Evolutionary conservation across 2,888 invertebrate species (phyloP).

Genomic region (Abrostola triplasia): DNA sequence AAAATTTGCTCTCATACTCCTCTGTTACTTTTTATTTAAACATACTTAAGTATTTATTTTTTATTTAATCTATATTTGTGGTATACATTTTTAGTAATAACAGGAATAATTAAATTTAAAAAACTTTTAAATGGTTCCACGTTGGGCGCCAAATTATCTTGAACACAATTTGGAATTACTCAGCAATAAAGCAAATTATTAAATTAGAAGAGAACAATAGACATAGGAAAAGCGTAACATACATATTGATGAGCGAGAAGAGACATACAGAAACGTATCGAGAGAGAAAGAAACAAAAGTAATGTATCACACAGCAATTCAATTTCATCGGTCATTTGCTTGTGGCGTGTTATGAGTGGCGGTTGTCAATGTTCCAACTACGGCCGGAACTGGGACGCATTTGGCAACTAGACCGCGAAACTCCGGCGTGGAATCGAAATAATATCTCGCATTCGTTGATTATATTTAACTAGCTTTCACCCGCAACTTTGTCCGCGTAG

Average conservation of each 20-base stretch:
- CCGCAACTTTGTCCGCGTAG: too few species aligned
- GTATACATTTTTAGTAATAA: not conserved
- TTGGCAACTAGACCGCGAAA: conserved; percentile 57
- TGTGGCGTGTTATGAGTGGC: conserved; percentile 41
- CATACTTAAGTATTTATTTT: too few species aligned
- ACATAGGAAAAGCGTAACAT: conserved; percentile 9
- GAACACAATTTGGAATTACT: not conserved
- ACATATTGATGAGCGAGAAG: conserved; percentile 7
- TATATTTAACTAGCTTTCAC: conserved; percentile 32
- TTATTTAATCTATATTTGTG: too few species aligned
- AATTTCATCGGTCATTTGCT: conserved; percentile 57
- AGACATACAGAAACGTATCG: not conserved
- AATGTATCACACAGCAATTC: conserved; percentile 41
- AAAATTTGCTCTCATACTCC: too few species aligned
- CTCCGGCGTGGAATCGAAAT: conserved; percentile 44
- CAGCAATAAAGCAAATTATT: not conserved
- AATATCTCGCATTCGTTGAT: conserved; percentile 34
- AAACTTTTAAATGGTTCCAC: not conserved
- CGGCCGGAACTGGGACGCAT: conserved; percentile 49
- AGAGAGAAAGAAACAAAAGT: conserved; percentile 8
- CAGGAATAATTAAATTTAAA: not conserved
- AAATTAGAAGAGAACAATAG: conserved; percentile 5
- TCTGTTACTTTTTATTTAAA: too few species aligned
- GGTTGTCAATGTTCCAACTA: conserved; percentile 60
- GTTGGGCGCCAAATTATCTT: conserved; percentile 29